These are phyloP conservation scores for Himalopsyche japonica DNA, from an alignment of 2,888 invertebrate species.

Conservation along the genomic window DNA sequence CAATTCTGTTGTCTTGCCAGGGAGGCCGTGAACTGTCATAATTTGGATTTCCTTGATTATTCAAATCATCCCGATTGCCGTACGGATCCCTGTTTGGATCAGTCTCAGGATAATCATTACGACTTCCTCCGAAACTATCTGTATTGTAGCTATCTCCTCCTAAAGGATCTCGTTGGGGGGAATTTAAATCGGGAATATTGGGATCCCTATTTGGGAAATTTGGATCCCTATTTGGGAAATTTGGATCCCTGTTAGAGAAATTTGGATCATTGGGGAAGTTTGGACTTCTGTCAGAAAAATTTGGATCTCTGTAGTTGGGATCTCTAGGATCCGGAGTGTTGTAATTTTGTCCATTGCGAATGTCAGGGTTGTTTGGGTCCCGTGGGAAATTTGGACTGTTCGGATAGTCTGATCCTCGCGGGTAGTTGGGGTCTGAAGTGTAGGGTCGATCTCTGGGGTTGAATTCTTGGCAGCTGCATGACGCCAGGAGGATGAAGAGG, in stretches of 20 bases:
- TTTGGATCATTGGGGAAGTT: conserved; percentile 26
- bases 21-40: conserved; percentile 39
- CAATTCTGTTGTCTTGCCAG: conserved; percentile 43
- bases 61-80: conserved; percentile 19
- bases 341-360: conserved; percentile 17
- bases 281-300: conserved; percentile 2
- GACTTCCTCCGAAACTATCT: conserved; percentile 11
- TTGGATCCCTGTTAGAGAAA: conserved; percentile 26
- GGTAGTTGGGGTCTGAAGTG: conserved; percentile 18
- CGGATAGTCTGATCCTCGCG: conserved; percentile 20
- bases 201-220: conserved; percentile 9
- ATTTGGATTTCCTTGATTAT: conserved; percentile 27
- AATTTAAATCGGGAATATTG: conserved; percentile 20
- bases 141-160: background rate
- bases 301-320: conserved; percentile 18
- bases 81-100: conserved; percentile 27
- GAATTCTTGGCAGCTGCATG: background rate
- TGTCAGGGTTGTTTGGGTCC: conserved; percentile 23
- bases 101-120: conserved; percentile 14
- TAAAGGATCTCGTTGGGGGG: conserved; percentile 7
- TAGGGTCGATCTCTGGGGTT: conserved; percentile 5
- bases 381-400: conserved; percentile 20
- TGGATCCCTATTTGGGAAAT: conserved; percentile 23
- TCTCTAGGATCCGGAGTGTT: conserved; percentile 23
- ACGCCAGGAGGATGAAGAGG: background rate